phyloP scores from a whole-genome alignment of 1,140 invertebrate species.

The Tetragonula clypearis region DNA sequence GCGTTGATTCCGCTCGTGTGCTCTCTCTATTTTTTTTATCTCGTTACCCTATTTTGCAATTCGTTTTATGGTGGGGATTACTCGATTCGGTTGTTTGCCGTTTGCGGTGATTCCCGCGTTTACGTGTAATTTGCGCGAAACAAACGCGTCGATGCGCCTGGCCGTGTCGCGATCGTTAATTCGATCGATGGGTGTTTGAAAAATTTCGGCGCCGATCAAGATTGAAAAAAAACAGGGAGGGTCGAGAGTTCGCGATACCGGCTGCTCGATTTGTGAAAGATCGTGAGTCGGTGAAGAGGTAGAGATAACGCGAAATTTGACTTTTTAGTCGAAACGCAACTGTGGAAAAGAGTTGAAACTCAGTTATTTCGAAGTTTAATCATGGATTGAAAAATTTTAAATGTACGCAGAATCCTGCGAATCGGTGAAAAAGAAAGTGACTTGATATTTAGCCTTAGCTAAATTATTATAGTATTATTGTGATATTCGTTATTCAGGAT shows the following conservation, averaged over 20 bases:
- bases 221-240: neutral
- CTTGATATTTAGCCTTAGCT: too few relatives aligned
- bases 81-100: neutral
- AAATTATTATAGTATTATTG: too few relatives aligned
- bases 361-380: too few relatives aligned
- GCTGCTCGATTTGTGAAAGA: too few relatives aligned
- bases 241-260: neutral
- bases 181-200: neutral
- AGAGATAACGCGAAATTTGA: too few relatives aligned
- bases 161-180: neutral
- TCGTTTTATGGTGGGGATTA: neutral
- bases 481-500: too few relatives aligned
- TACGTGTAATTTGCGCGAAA: conserved; percentile 5
- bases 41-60: neutral
- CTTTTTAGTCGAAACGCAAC: too few relatives aligned
- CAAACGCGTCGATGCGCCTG: neutral
- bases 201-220: neutral
- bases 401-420: too few relatives aligned
- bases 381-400: too few relatives aligned
- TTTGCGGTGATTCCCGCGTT: neutral
- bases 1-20: conserved; percentile 1
- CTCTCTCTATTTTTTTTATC: neutral
- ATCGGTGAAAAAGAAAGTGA: too few relatives aligned
- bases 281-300: too few relatives aligned
- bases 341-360: too few relatives aligned